Percentiles rank a stretch among this genome's conserved stretches.
Conservation (phyloP, 1,140 invertebrate species). For the Sesamia nonagrioides region DNA sequence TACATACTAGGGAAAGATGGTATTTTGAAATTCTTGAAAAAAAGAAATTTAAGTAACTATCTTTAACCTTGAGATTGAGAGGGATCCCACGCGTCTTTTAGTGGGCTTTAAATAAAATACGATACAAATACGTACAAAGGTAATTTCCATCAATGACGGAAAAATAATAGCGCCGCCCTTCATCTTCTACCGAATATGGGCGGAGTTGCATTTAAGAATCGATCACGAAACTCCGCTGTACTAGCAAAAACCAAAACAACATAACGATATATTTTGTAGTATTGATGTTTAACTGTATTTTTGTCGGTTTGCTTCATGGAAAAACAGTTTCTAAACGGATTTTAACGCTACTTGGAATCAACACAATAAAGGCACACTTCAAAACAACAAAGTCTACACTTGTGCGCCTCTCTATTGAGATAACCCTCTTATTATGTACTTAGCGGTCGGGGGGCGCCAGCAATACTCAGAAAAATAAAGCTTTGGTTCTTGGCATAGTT, state of each 20-base stretch:
- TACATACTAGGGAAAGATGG: no score
- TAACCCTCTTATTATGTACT: not conserved
- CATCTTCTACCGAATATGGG: not conserved
- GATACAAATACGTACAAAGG: no score
- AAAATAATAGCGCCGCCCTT: not conserved
- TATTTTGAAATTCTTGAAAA: no score
- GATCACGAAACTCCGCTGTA: no score
- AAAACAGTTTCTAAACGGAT: not conserved
- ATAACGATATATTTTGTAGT: no score
- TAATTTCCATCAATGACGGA: not conserved
- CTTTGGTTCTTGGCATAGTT: not conserved
- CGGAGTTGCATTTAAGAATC: not conserved
- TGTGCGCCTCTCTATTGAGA: not conserved
- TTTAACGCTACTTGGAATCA: not conserved
- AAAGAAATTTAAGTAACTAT: no score
- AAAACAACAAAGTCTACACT: no score
- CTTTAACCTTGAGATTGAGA: no score
- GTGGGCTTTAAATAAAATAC: no score
- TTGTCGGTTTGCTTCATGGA: not conserved
- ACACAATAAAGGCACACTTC: not conserved
- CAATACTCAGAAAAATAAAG: slow-evolving; percentile 2
- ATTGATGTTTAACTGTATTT: no score
- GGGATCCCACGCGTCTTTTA: no score
- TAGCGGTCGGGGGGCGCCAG: not conserved
- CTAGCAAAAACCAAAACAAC: no score